A percentile compares a stretch with the other conserved stretches of the same genome.
Conservation (phyloP, 1,140 invertebrate genomes). For the Lepidurus packardi region DNA sequence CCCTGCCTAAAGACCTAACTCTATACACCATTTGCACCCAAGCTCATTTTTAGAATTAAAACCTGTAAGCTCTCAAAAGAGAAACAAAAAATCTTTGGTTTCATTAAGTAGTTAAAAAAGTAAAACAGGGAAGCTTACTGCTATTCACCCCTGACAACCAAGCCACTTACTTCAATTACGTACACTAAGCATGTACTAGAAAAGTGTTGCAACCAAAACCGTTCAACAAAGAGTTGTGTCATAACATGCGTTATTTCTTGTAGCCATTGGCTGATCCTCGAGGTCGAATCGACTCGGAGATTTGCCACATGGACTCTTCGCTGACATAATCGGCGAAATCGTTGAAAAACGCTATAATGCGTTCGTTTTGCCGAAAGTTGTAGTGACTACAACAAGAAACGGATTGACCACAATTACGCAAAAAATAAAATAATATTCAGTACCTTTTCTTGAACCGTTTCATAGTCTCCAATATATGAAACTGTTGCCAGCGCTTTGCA, state of each 20-base stretch:
- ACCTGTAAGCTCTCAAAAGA: not conserved
- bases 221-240: not conserved
- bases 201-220: not conserved
- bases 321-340: conserved; percentile 91
- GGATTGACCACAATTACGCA: conserved; percentile 31
- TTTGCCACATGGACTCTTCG: conserved; percentile 96
- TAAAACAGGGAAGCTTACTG: not conserved
- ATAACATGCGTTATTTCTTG: conserved; percentile 29
- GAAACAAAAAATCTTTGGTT: not conserved
- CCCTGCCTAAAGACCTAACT: no score
- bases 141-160: not conserved
- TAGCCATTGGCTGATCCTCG: conserved; percentile 51
- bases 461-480: conserved; percentile 95
- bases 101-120: conserved; percentile 22
- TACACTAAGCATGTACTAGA: not conserved
- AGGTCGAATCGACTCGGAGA: conserved; percentile 92
- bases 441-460: conserved; percentile 92
- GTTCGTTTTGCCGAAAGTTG: conserved; percentile 83
- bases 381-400: conserved; percentile 58
- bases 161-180: not conserved
- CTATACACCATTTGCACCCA: no score
- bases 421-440: conserved; percentile 43
- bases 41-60: not conserved
- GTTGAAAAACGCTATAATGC: conserved; percentile 90
- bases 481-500: conserved; percentile 96